Percentiles rank a stretch among this genome's conserved stretches.
phyloP scores from a whole-genome alignment of 2,113 vertebrate genomes.

The Myiagra hebetior region DNA sequence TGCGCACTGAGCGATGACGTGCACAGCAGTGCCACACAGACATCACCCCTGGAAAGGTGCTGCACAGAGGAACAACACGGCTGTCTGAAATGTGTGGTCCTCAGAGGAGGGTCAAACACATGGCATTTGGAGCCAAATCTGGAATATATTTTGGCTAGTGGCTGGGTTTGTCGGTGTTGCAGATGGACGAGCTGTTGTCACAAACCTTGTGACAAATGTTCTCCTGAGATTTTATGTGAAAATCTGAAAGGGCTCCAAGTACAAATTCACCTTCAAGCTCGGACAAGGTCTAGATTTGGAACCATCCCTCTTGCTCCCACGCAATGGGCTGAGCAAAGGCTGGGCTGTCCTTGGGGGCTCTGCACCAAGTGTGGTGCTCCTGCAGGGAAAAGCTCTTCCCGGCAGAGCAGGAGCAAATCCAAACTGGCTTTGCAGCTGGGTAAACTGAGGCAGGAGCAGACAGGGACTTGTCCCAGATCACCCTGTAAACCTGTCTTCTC shows the following conservation, averaged over 20 bases:
- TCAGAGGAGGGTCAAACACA: rapidly evolving
- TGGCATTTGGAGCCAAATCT: not conserved
- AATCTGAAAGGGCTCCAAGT: not conserved
- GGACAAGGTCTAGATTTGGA: not conserved
- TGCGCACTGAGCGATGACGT: rapidly evolving
- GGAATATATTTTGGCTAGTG: not conserved
- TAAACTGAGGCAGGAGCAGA: not conserved
- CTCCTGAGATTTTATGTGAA: not conserved
- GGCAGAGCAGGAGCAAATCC: not conserved
- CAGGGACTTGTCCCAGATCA: not conserved
- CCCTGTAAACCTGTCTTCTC: not conserved
- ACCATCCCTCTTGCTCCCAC: rapidly evolving
- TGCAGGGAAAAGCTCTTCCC: not conserved
- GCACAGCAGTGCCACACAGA: rapidly evolving
- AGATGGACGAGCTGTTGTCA: not conserved
- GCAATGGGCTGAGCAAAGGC: not conserved
- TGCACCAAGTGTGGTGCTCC: not conserved
- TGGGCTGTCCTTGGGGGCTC: not conserved
- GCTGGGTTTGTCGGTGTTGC: not conserved
- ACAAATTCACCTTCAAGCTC: not conserved
- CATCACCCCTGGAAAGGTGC: rapidly evolving
- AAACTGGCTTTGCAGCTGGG: not conserved
- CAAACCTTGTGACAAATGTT: not conserved
- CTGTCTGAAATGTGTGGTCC: rapidly evolving
- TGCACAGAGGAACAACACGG: rapidly evolving